A percentile compares a stretch with the other conserved stretches of the same genome.
Evolutionary conservation across 2,113 vertebrate species (phyloP).

Genomic region (Morphnarchus princeps): DNA sequence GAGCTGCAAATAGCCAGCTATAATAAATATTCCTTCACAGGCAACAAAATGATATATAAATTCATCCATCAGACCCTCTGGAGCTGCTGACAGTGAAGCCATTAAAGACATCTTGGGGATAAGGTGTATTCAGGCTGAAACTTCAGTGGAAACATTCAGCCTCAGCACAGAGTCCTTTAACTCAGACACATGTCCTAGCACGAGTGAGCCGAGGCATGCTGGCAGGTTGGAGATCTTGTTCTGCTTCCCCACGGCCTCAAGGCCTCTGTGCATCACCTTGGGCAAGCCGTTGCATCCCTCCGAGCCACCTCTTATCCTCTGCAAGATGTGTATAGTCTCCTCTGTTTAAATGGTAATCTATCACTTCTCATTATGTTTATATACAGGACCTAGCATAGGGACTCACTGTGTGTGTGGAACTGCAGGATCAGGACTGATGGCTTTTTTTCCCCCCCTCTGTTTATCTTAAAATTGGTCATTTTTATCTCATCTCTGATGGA

Average conservation of each 20-base stretch:
- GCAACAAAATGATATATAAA: not conserved
- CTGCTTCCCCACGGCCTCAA: not conserved
- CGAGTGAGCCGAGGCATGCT: not conserved
- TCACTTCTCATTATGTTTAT: not conserved
- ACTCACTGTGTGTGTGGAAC: fast-evolving
- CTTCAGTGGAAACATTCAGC: not conserved
- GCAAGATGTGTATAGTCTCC: not conserved
- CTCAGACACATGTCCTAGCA: not conserved
- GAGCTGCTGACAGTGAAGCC: not conserved
- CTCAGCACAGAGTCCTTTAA: not conserved
- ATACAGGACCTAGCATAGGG: not conserved
- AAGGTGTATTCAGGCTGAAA: not conserved
- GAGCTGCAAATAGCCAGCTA: not conserved
- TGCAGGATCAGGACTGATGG: not conserved
- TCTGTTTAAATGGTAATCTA: not conserved
- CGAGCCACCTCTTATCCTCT: not conserved
- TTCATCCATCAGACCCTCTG: not conserved
- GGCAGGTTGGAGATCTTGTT: not conserved
- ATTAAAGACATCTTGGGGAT: not conserved
- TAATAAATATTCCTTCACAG: slow-evolving; percentile 19
- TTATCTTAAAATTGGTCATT: slow-evolving; percentile 2
- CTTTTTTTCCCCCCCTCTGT: fast-evolving
- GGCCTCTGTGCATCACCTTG: not conserved
- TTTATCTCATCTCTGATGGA: not conserved
- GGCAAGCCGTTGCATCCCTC: not conserved